phyloP scores from a whole-genome alignment of 2,888 invertebrate species.

The Thalpophila matura region DNA sequence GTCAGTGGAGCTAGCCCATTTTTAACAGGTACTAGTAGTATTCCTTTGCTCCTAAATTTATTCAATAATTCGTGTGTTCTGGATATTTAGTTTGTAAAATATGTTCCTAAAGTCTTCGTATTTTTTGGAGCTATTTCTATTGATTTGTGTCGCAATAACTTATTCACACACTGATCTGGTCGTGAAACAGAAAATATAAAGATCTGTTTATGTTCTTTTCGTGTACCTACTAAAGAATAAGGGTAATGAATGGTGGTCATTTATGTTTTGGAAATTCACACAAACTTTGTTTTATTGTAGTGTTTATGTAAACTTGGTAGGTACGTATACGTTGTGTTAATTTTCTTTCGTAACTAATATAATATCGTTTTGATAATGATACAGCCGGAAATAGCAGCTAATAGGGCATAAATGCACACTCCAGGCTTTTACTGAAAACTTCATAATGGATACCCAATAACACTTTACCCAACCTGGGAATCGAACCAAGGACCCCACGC shows the following conservation, averaged over 20 bases:
- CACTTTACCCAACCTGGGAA: no score
- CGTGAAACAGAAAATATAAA: conserved; percentile 34
- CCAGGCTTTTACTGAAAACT: no score
- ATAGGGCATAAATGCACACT: no score
- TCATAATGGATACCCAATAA: no score
- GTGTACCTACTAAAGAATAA: conserved; percentile 19
- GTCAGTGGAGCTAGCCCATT: no score
- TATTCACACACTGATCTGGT: conserved; percentile 22
- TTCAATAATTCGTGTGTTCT: background rate
- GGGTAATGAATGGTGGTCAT: conserved; percentile 25
- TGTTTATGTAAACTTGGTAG: background rate
- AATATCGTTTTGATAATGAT: no score
- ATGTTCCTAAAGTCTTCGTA: background rate
- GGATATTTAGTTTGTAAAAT: no score
- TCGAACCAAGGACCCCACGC: no score
- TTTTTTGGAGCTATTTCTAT: conserved; percentile 23
- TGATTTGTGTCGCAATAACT: conserved; percentile 32
- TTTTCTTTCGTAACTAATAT: no score
- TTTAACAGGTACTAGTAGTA: no score
- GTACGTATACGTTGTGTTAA: background rate
- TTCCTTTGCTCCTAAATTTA: no score
- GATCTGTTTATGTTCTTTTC: conserved; percentile 28
- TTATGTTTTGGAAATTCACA: conserved; percentile 11
- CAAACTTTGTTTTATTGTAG: background rate
- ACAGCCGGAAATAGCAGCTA: no score